Evolutionary conservation across 1,140 invertebrate species (phyloP), one percentile per base, ranked within the genome.

Genomic region (Neoseiulus cucumeris): DNA sequence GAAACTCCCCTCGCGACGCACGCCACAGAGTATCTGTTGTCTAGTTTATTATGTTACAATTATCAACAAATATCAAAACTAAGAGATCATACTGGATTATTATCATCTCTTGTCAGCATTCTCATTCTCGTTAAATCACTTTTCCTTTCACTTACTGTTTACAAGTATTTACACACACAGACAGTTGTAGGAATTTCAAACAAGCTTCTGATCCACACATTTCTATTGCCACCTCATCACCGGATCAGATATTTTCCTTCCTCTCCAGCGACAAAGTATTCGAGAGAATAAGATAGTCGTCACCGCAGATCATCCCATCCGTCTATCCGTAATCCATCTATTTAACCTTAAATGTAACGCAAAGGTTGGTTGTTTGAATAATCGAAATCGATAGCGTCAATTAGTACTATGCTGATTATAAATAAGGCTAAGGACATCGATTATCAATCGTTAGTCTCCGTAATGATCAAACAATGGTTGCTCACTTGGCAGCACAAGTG

Each of bases 61-160:
- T 59, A 59, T 59, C 51, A 59, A 59, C 51, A 59, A 25, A 59
- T 59, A 59, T 59, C 51, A 59, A 59, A 59, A 59, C 51, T 33
- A 25, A 59, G 51, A 59, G 51, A 59, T 59, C 51, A 59, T 47
- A 20, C 18, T 59, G 25, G 25, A 14, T 59, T 59, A 25, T 59
- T 59, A 59, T 59, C 33, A 59, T 20, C 22, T 59, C 14, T 59
- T 25, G 14, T 59, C 22, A 29, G 14, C 14, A 18, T 17, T 20
- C 18, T 20, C 14, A 28, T 29, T 17, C 33, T 20, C 14, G 14
- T 59, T 33, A 59, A 33, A 29, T 59, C 22, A 59, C 51, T 18
- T 59, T 59, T 59, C 33, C 45, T 14, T 17, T 47, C 45, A 28
- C 4, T 47, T 47, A 22, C 45, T 47, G 45, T 47, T 6, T 47